These are phyloP conservation scores for Drosophila differens DNA, from an alignment of 2,888 invertebrate genomes.

Conservation along the genomic window DNA sequence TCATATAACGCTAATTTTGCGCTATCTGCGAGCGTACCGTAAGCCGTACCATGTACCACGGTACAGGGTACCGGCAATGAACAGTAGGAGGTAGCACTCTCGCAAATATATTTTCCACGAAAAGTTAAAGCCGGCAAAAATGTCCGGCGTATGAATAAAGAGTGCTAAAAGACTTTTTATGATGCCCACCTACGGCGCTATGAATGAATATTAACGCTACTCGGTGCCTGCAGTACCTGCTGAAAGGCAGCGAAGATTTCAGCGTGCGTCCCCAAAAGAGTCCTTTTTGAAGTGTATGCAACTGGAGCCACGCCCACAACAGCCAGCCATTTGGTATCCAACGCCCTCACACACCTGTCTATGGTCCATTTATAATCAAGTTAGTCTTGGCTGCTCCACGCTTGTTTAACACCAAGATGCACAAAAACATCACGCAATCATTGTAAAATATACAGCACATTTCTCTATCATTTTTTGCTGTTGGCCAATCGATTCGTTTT, in stretches of 20 bases:
- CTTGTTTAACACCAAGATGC: slow-evolving; percentile 28
- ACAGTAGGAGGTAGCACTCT: slow-evolving; percentile 68
- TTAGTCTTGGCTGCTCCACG: slow-evolving; percentile 62
- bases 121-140: slow-evolving; percentile 42
- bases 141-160: slow-evolving; percentile 68
- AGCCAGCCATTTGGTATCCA: slow-evolving; percentile 6
- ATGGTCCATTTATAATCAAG: slow-evolving; percentile 45
- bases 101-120: slow-evolving; percentile 64
- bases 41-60: neutral
- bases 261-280: slow-evolving; percentile 31
- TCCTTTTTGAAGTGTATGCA: slow-evolving; percentile 11
- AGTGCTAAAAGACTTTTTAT: slow-evolving; percentile 82
- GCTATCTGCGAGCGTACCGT: slow-evolving; percentile 55
- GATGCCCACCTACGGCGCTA: slow-evolving; percentile 78
- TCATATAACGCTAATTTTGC: slow-evolving; percentile 78
- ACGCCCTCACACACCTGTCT: slow-evolving; percentile 42
- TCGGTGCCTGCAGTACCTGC: slow-evolving; percentile 31
- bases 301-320: neutral
- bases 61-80: slow-evolving; percentile 7
- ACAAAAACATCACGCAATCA: slow-evolving; percentile 23
- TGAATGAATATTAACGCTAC: slow-evolving; percentile 69
- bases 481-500: slow-evolving; percentile 71
- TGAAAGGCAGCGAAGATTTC: neutral
- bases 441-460: slow-evolving; percentile 35
- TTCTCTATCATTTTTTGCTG: slow-evolving; percentile 15